Conservation (phyloP, 2,797 vertebrate species). For the Clarias fuscus region DNA sequence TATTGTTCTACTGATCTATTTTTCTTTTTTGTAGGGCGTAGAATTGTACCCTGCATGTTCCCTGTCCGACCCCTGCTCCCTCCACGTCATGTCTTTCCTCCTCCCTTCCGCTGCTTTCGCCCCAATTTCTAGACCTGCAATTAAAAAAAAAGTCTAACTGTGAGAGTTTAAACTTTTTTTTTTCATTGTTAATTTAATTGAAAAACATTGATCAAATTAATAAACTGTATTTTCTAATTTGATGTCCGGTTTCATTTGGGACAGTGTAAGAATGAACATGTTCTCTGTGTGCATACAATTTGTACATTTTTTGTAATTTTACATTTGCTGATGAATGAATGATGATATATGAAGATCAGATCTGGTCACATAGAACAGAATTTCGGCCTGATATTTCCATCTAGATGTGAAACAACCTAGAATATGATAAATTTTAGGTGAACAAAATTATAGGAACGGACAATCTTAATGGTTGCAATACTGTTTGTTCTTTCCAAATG, state of each 20-base stretch:
- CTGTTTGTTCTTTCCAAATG: background rate
- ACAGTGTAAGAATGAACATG: background rate
- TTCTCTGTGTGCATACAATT: too few species aligned
- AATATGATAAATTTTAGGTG: background rate
- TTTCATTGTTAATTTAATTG: conserved; percentile 2
- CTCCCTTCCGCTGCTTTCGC: background rate
- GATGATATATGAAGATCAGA: too few species aligned
- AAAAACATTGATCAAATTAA: background rate
- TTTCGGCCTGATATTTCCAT: background rate
- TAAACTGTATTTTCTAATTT: conserved; percentile 6
- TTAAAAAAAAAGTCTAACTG: background rate
- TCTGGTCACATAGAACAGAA: too few species aligned
- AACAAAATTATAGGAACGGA: background rate
- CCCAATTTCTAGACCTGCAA: background rate
- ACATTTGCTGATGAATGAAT: too few species aligned
- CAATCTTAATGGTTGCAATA: background rate
- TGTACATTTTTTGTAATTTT: too few species aligned
- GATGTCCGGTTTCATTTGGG: background rate
- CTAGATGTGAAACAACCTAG: background rate
- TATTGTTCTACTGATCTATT: conserved; percentile 12
- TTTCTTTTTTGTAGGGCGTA: conserved; percentile 25
- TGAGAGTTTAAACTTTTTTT: background rate
- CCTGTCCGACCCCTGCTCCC: background rate
- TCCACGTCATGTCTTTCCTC: conserved; percentile 59
- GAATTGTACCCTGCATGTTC: conserved; percentile 18